Evolutionary conservation across 2,113 vertebrate species (phyloP).

Genomic region (Apaloderma vittatum): DNA sequence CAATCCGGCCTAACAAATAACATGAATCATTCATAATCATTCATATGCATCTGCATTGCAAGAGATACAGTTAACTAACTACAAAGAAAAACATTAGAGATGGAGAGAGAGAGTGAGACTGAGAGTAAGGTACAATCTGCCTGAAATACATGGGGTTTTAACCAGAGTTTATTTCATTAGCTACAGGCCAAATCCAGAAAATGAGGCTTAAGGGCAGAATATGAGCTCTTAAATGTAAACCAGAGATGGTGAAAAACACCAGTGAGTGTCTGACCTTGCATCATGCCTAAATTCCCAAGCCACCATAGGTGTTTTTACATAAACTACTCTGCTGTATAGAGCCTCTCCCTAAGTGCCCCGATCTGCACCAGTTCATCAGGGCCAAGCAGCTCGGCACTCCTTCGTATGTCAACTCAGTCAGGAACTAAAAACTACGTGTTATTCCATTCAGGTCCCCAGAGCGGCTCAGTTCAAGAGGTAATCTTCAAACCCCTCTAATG

Average conservation of each 20-base stretch:
- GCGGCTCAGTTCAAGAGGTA: background rate
- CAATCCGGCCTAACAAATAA: constrained; percentile 24
- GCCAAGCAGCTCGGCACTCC: background rate
- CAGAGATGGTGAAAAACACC: background rate
- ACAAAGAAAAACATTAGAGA: background rate
- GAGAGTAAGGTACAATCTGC: background rate
- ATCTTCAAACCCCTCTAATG: background rate
- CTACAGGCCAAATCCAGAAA: background rate
- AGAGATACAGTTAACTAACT: background rate
- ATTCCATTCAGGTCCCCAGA: background rate
- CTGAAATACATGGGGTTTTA: background rate
- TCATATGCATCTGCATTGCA: background rate
- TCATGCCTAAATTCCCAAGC: background rate
- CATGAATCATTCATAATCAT: constrained; percentile 17
- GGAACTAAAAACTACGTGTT: background rate
- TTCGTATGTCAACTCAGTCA: background rate
- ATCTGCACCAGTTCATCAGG: background rate
- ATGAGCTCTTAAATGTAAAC: background rate
- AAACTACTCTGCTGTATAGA: background rate
- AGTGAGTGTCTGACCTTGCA: background rate
- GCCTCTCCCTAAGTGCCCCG: background rate
- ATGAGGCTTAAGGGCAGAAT: background rate
- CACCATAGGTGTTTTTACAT: background rate
- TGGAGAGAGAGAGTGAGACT: background rate
- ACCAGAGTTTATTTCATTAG: background rate